phyloP scores from a whole-genome alignment of 1,140 invertebrate species.

The Lucilia cuprina region DNA sequence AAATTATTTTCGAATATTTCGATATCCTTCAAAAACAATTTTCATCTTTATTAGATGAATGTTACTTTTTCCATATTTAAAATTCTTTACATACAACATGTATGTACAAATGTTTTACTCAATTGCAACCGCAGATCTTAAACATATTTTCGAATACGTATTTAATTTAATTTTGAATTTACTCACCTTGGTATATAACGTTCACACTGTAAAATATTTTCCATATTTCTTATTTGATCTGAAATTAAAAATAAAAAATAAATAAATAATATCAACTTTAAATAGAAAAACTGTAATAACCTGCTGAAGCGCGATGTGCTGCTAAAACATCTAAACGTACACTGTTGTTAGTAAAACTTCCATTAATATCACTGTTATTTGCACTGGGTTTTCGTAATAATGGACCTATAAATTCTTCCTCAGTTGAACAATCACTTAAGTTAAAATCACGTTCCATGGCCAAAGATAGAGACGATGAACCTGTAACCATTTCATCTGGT shows the following conservation, averaged over 20 bases:
- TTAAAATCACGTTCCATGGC: constrained; percentile 38
- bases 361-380: not conserved
- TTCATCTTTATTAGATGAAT: too few species aligned
- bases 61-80: too few species aligned
- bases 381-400: constrained; percentile 46
- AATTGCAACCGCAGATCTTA: too few species aligned
- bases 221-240: constrained; percentile 57
- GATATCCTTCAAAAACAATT: too few species aligned
- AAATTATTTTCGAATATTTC: too few species aligned
- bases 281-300: constrained; percentile 37
- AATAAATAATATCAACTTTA: not conserved
- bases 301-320: constrained; percentile 52
- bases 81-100: too few species aligned
- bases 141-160: too few species aligned
- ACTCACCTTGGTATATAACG: constrained; percentile 54
- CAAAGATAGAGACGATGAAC: not conserved
- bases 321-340: constrained; percentile 51
- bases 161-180: too few species aligned
- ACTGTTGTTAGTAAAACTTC: constrained; percentile 43
- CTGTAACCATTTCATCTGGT: constrained; percentile 19
- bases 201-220: constrained; percentile 54
- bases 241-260: constrained; percentile 36
- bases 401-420: constrained; percentile 52
- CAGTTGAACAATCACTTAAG: constrained; percentile 41
- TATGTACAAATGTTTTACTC: too few species aligned